Evolutionary conservation across 2,888 invertebrate genomes (phyloP).

Genomic region (Melikaiella ostensackeni): DNA sequence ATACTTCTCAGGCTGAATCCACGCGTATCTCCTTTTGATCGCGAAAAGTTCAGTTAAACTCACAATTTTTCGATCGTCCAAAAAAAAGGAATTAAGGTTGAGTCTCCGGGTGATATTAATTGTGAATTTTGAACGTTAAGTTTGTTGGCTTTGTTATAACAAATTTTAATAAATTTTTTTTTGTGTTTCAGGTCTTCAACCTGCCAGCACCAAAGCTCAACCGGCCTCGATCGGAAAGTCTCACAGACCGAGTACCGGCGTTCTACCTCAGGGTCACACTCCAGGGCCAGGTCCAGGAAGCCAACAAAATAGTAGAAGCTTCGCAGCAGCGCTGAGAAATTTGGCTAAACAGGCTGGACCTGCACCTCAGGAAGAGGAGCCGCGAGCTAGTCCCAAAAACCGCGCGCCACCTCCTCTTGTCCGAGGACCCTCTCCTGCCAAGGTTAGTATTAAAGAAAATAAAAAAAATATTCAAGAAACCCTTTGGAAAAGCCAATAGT

Average conservation of each 20-base stretch:
- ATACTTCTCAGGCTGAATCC: no score
- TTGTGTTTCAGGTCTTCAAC: slow-evolving; percentile 69
- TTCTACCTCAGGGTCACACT: slow-evolving; percentile 74
- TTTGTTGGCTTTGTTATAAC: not conserved
- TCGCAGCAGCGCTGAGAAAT: slow-evolving; percentile 93
- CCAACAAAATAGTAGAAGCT: slow-evolving; percentile 80
- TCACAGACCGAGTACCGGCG: slow-evolving; percentile 73
- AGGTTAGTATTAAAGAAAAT: slow-evolving; percentile 62
- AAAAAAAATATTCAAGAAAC: no score
- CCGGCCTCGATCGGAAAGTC: slow-evolving; percentile 73
- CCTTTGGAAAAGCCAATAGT: no score
- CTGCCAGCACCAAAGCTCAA: slow-evolving; percentile 73
- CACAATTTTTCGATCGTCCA: no score
- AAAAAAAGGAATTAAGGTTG: no score
- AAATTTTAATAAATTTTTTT: not conserved
- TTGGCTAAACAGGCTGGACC: slow-evolving; percentile 95
- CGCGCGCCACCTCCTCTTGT: slow-evolving; percentile 79
- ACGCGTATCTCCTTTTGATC: no score
- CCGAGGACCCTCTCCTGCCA: slow-evolving; percentile 73
- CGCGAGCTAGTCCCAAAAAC: slow-evolving; percentile 77
- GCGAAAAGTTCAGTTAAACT: no score
- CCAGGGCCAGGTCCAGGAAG: slow-evolving; percentile 77
- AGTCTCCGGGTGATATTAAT: no score
- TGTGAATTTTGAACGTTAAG: no score
- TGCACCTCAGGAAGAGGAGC: slow-evolving; percentile 82